These are phyloP conservation scores for Incurvaria masculella DNA, from an alignment of 2,888 invertebrate species.

Conservation along the genomic window DNA sequence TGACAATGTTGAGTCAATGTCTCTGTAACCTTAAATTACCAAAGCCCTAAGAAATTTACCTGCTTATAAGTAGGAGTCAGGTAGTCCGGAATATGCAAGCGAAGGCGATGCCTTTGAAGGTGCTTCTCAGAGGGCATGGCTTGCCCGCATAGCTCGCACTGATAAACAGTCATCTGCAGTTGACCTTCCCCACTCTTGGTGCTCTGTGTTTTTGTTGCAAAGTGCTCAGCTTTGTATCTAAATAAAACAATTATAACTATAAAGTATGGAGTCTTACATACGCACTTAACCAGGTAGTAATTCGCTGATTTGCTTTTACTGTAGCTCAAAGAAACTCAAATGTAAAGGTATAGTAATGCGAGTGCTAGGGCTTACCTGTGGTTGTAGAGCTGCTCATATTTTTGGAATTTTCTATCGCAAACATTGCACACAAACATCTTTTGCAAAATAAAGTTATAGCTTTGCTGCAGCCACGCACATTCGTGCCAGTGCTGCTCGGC, in stretches of 20 bases:
- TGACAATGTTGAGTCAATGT: too few relatives aligned
- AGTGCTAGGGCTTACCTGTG: constrained; percentile 39
- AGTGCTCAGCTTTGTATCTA: constrained; percentile 45
- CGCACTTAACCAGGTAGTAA: too few relatives aligned
- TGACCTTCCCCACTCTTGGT: constrained; percentile 21
- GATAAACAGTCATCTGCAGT: constrained; percentile 31
- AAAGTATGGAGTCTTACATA: too few relatives aligned
- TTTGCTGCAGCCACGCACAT: constrained; percentile 39
- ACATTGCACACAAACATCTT: constrained; percentile 45
- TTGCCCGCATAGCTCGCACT: constrained; percentile 43
- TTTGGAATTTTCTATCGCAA: constrained; percentile 47
- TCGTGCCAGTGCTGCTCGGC: constrained; percentile 43
- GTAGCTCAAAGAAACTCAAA: too few relatives aligned
- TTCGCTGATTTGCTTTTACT: too few relatives aligned
- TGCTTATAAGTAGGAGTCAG: too few relatives aligned
- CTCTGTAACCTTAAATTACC: too few relatives aligned
- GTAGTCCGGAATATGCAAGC: too few relatives aligned
- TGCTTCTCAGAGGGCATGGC: too few relatives aligned
- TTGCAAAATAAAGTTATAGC: constrained; percentile 39
- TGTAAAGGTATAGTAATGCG: too few relatives aligned
- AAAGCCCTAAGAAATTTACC: too few relatives aligned
- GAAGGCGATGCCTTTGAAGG: too few relatives aligned
- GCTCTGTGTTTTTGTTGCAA: constrained; percentile 31
- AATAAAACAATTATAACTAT: constrained; percentile 16
- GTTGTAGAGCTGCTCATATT: constrained; percentile 46